Base-by-base conservation (phyloP, 2,797 vertebrate genomes). In the Chloroceryle amazona region DNA sequence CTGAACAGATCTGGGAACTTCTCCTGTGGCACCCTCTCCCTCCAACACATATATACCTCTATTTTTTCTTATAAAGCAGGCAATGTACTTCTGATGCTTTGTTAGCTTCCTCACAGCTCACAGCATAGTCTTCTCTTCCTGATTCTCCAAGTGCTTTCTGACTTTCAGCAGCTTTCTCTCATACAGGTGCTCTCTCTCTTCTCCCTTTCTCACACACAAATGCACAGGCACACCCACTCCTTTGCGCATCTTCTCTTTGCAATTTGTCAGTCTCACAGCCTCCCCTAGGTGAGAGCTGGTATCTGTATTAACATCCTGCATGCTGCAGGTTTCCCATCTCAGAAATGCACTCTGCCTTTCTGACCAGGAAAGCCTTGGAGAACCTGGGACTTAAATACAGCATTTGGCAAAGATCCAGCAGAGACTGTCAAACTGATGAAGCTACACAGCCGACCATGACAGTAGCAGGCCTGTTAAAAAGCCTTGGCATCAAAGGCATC, bases 401-500 rank as follows among this genome's bases (percentile, higher is more conserved):
- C 26, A 10, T 20, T 65, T 93, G 93, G 78, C 86, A 52, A 84
- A 60, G 29, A 60, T 49, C 41, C 89, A 89, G 63, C 60, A n/a
- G 60, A 89, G 60, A 33, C 60, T 87, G 73, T 82, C 78, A 65
- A 75, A 79, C 16, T 61, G 66, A 73, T 31, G 84, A 67, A 93
- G 73, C 66, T 54, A 41, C 28, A 26, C 44, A 25, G 42, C 52
- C 15, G 1, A n/a, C 13, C 6, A 9, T 20, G 62, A 78, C 81
- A 54, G 66, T 17, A 90, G 37, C 61, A 70, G 74, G 63, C 37
- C 78, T 6, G 5, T 63, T 87, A 90, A 84, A 90, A 93, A 57
- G 71, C 67, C 70, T 58, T 57, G 49, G 86, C 90, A 86, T 95
- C 90, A 86, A 81, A 93, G 76, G 18, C 52, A 2, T 54, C 73